Evolutionary conservation across 2,888 invertebrate species (phyloP).

Genomic region (Oasisia sp.): DNA sequence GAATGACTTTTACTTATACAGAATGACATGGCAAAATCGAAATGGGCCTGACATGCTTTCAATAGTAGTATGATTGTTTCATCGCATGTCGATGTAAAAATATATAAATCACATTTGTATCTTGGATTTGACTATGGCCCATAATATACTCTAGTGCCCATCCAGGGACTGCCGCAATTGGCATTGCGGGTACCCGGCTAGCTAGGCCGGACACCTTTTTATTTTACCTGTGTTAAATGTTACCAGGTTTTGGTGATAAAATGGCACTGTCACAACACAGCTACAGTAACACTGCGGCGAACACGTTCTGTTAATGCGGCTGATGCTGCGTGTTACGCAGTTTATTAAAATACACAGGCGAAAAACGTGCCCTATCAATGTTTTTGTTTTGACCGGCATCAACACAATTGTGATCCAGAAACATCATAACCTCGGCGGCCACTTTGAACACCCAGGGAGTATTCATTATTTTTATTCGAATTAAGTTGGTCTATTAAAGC

Average conservation of each 20-base stretch:
- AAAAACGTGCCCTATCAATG: neutral
- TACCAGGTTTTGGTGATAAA: neutral
- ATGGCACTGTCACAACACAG: neutral
- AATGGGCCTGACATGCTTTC: too few relatives aligned
- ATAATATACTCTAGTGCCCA: too few relatives aligned
- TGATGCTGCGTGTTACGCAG: neutral
- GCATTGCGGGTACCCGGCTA: too few relatives aligned
- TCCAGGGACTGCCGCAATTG: too few relatives aligned
- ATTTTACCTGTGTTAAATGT: too few relatives aligned
- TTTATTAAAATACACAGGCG: neutral
- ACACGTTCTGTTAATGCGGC: neutral
- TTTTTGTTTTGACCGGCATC: constrained; percentile 8
- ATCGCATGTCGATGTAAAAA: too few relatives aligned
- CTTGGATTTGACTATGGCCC: too few relatives aligned
- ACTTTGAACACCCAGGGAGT: neutral
- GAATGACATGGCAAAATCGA: too few relatives aligned
- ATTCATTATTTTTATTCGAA: neutral
- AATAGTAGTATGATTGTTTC: too few relatives aligned
- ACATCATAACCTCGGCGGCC: neutral
- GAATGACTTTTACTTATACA: too few relatives aligned
- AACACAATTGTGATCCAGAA: neutral
- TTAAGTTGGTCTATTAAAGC: neutral
- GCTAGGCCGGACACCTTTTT: too few relatives aligned
- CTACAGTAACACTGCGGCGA: neutral
- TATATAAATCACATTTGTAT: too few relatives aligned